phyloP scores from a whole-genome alignment of 2,888 invertebrate genomes.

The Acleris holmiana region DNA sequence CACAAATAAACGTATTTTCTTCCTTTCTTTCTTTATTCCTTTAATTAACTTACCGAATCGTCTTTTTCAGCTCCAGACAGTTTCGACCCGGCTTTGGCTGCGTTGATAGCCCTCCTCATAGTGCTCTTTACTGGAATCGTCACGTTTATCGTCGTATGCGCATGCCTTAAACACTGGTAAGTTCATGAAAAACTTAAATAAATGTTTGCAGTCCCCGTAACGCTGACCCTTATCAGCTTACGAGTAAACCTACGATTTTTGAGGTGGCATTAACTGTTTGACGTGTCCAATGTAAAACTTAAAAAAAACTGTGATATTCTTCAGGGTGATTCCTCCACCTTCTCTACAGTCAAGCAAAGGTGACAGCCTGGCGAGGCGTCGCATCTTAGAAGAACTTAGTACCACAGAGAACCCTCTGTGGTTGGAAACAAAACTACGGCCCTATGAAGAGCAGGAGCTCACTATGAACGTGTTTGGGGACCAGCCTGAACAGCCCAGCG shows the following conservation, averaged over 20 bases:
- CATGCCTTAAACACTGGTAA: conserved; percentile 93
- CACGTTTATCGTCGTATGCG: conserved; percentile 94
- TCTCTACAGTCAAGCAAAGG: conserved; percentile 91
- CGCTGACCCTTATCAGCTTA: too few relatives aligned
- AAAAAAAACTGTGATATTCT: conserved; percentile 17
- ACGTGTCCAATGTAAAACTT: background rate
- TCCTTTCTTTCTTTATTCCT: too few relatives aligned
- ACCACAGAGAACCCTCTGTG: conserved; percentile 96
- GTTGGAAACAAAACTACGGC: conserved; percentile 95
- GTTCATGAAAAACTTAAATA: conserved; percentile 29
- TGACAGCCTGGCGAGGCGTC: conserved; percentile 92
- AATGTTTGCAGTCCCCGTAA: too few relatives aligned
- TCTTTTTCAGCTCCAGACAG: conserved; percentile 80
- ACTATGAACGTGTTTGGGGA: conserved; percentile 95
- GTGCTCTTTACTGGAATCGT: conserved; percentile 94
- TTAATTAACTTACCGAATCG: too few relatives aligned
- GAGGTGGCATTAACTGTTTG: background rate
- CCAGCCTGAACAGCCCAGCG: conserved; percentile 66
- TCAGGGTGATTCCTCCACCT: conserved; percentile 91
- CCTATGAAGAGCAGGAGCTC: conserved; percentile 96
- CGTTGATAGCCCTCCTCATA: conserved; percentile 92
- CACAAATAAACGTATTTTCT: too few relatives aligned
- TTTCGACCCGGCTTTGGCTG: conserved; percentile 94
- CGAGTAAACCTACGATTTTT: too few relatives aligned
- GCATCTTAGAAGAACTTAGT: conserved; percentile 93